Evolutionary conservation across 2,113 vertebrate species (phyloP), one percentile per base, ranked within the genome.

Genomic region (Donacobius atricapilla): DNA sequence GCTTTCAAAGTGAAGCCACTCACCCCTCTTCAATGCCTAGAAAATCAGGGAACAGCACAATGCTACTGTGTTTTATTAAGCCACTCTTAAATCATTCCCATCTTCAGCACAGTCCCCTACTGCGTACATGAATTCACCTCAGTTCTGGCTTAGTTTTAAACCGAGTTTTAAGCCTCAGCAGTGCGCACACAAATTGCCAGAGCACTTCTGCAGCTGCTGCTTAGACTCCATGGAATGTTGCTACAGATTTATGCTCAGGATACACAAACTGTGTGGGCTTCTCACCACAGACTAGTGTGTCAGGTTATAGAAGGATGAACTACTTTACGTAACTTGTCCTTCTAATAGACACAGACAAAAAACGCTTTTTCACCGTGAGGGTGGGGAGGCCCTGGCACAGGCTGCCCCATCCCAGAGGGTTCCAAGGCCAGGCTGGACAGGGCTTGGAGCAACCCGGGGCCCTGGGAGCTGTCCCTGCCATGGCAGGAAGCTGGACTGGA

Each of bases 261-360:
- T 2, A 64, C 28, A 47, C 12, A 27, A 64, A 22, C 11, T 25
- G 11, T 1, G 2, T 9, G 33, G n/a, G 25, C 56, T 28, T 16
- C 70, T 6, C 39, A 5, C 1, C 2, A 2, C 24, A 83, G 47
- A 42, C 2, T 1, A 33, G 4, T 0, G 11, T 18, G 10, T 25
- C 57, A 48, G 13, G 25, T 20, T 60, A 39, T 0, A n/a, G 31
- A 71, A 56, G 47, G 25, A 24, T 17, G 1, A 44, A 28, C 56
- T 44, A 39, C 12, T n/a, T n/a, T 2, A 66, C 44, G 44, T 3
- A 2, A 12, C 12, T 87, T 27, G 14, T 21, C 56, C 35, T 45
- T 24, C 33, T 44, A 28, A 27, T 0, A 10, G 4, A n/a, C 15
- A 31, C 16, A 45, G 3, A 31, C 2, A 47, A 5, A 22, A 45